A percentile compares a stretch with the other conserved stretches of the same genome.
Evolutionary conservation across 2,113 vertebrate species (phyloP).

Genomic region (Barbus barbus): DNA sequence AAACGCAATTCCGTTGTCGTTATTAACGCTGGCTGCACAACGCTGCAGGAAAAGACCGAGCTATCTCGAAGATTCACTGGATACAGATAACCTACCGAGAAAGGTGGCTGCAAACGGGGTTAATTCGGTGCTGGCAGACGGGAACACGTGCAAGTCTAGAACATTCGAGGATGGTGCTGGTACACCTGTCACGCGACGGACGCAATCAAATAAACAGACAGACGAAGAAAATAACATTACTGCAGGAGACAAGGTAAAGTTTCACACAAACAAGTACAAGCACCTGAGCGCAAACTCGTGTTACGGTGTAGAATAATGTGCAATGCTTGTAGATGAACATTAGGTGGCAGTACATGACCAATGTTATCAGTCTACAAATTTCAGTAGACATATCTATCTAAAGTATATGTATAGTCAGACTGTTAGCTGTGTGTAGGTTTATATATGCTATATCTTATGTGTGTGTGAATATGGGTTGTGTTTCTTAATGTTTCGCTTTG

Average conservation of each 20-base stretch:
- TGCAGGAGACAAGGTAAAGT: background rate
- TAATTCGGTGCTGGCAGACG: background rate
- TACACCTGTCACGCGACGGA: background rate
- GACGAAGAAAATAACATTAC: background rate
- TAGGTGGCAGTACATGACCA: background rate
- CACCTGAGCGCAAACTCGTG: background rate
- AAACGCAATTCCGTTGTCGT: slow-evolving; percentile 48
- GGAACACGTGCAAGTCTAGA: slow-evolving; percentile 50
- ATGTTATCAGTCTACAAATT: background rate
- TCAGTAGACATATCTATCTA: background rate
- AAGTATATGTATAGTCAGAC: too few species aligned
- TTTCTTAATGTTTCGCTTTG: too few species aligned
- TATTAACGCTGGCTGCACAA: slow-evolving; percentile 46
- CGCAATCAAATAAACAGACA: background rate
- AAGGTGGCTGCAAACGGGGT: background rate
- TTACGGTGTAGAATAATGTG: background rate
- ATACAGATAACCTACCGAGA: background rate
- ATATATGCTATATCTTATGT: too few species aligned
- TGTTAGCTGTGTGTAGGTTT: too few species aligned
- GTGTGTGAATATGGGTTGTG: too few species aligned
- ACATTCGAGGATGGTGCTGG: slow-evolving; percentile 38
- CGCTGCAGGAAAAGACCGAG: slow-evolving; percentile 67
- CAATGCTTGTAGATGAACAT: background rate
- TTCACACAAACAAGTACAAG: too few species aligned
- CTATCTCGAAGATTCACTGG: slow-evolving; percentile 28